Conservation (phyloP, 2,113 vertebrate species). For the Marcusenius ussheri region DNA sequence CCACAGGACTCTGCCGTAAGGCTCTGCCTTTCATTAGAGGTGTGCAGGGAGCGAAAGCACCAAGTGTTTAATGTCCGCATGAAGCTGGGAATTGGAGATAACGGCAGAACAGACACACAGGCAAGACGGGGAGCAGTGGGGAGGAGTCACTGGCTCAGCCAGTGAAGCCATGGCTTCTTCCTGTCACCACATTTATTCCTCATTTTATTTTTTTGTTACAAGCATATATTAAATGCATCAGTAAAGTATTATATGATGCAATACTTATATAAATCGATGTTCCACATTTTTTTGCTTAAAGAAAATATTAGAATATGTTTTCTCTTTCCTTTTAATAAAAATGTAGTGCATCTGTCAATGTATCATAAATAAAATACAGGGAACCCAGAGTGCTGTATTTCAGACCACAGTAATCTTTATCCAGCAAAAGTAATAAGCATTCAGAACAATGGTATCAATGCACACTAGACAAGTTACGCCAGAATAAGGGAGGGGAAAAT, state of each 20-base stretch:
- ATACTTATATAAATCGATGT: neutral
- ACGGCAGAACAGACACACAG: constrained; percentile 18
- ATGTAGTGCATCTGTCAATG: neutral
- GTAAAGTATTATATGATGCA: neutral
- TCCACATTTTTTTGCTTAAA: neutral
- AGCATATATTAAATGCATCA: neutral
- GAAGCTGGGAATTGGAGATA: constrained; percentile 42
- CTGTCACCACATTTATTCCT: neutral
- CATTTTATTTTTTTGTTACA: neutral
- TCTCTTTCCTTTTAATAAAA: neutral
- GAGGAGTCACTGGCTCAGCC: neutral
- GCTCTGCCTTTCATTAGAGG: neutral
- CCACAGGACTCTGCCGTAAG: neutral
- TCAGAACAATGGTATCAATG: neutral
- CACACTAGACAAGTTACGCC: neutral
- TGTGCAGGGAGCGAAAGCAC: neutral
- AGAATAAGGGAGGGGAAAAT: neutral
- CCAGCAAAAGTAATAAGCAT: neutral
- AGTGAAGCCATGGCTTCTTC: neutral
- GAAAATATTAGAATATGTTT: neutral
- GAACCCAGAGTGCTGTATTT: neutral
- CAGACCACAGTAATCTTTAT: neutral
- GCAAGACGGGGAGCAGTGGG: neutral
- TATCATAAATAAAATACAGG: neutral
- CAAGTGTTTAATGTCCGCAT: constrained; percentile 3